Conservation (phyloP, 2,888 invertebrate genomes). For the Junonia oenone region DNA sequence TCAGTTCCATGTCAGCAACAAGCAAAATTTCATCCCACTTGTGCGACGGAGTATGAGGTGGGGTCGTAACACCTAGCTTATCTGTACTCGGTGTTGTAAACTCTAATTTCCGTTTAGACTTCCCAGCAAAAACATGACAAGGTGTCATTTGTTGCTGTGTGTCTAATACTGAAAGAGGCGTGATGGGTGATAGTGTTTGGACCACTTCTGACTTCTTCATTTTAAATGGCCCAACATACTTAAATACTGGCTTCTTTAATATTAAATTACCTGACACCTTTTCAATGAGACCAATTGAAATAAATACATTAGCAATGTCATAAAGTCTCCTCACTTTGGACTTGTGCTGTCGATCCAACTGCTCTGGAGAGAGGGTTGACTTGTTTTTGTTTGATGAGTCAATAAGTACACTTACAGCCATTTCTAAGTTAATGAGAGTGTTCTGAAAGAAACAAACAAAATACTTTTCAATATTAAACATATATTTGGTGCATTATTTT, state of each 20-base stretch:
- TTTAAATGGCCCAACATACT: constrained; percentile 80
- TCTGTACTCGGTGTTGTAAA: constrained; percentile 63
- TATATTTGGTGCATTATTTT: no score
- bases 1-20: constrained; percentile 80
- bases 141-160: constrained; percentile 46
- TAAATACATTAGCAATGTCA: constrained; percentile 88
- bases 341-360: constrained; percentile 77
- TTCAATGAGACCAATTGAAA: constrained; percentile 85
- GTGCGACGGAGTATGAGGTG: constrained; percentile 70
- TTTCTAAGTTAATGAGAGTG: constrained; percentile 82
- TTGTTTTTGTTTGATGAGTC: constrained; percentile 71
- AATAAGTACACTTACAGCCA: constrained; percentile 83
- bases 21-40: constrained; percentile 79
- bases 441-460: no score
- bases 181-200: constrained; percentile 58
- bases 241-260: constrained; percentile 83
- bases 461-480: no score
- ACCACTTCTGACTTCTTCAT: constrained; percentile 52
- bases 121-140: constrained; percentile 57
- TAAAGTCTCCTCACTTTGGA: constrained; percentile 86
- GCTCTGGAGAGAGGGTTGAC: constrained; percentile 69
- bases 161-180: constrained; percentile 54
- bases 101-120: constrained; percentile 70
- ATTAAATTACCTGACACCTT: constrained; percentile 82
- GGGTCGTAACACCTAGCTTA: constrained; percentile 59